phyloP scores from a whole-genome alignment of 1,140 invertebrate species.

The Latrodectus geometricus region DNA sequence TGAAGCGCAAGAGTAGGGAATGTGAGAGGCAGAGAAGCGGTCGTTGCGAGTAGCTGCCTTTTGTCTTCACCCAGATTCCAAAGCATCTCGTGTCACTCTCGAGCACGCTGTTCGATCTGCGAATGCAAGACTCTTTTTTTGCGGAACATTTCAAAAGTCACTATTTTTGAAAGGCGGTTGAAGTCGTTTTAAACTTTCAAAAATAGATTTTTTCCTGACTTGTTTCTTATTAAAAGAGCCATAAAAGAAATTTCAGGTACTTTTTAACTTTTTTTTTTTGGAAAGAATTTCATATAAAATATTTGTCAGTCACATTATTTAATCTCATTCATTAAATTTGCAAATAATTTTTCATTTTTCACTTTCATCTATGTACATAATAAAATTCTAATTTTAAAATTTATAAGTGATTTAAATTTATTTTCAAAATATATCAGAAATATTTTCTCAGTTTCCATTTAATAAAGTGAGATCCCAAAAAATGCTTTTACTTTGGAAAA shows the following conservation, averaged over 20 bases:
- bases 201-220: not conserved
- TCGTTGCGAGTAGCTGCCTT: slow-evolving; percentile 19
- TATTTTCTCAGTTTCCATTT: too few relatives aligned
- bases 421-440: too few relatives aligned
- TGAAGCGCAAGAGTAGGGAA: slow-evolving; percentile 54
- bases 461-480: too few relatives aligned
- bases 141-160: not conserved
- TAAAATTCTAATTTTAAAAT: too few relatives aligned
- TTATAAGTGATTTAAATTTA: too few relatives aligned
- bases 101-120: slow-evolving; percentile 2
- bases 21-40: slow-evolving; percentile 37
- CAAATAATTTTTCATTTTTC: too few relatives aligned
- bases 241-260: not conserved
- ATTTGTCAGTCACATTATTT: too few relatives aligned
- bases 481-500: too few relatives aligned
- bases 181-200: not conserved
- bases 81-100: slow-evolving; percentile 3
- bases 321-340: too few relatives aligned
- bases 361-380: too few relatives aligned
- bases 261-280: not conserved
- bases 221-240: not conserved
- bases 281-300: too few relatives aligned
- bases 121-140: not conserved
- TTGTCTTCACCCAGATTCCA: not conserved
- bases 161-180: not conserved